These are phyloP conservation scores for Tenebrio molitor DNA, from an alignment of 1,140 invertebrate genomes.

Conservation along the genomic window DNA sequence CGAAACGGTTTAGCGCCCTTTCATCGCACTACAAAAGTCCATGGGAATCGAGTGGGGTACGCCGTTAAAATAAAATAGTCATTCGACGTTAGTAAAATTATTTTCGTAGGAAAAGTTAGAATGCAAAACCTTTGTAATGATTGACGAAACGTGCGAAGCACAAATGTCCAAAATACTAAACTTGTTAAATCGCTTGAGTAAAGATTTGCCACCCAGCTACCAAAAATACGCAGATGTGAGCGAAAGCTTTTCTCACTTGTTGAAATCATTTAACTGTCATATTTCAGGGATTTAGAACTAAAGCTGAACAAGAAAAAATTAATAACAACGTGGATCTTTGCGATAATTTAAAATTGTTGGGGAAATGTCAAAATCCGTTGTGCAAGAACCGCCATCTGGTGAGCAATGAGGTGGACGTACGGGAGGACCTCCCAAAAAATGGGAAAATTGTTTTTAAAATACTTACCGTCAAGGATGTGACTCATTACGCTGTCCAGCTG, in stretches of 20 bases:
- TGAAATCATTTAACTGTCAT: constrained; percentile 5
- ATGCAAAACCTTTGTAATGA: constrained; percentile 55
- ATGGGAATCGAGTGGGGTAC: constrained; percentile 49
- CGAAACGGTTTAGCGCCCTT: constrained; percentile 58
- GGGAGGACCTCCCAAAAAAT: constrained; percentile 52
- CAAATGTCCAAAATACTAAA: constrained; percentile 54
- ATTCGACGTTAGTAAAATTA: constrained; percentile 41
- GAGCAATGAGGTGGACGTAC: constrained; percentile 50
- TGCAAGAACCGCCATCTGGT: constrained; percentile 57
- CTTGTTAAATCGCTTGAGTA: constrained; percentile 52
- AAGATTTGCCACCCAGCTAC: constrained; percentile 49
- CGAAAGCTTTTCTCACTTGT: background rate
- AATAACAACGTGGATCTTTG: constrained; percentile 53
- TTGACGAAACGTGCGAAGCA: constrained; percentile 57
- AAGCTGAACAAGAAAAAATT: constrained; percentile 55
- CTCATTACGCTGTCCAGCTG: constrained; percentile 52
- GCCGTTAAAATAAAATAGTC: background rate
- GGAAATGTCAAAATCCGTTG: constrained; percentile 49
- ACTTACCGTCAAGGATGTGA: constrained; percentile 51
- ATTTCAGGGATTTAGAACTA: constrained; percentile 48
- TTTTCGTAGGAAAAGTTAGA: constrained; percentile 50
- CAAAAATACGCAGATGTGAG: constrained; percentile 48
- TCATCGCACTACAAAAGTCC: constrained; percentile 58
- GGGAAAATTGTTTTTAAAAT: constrained; percentile 61
- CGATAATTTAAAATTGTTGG: constrained; percentile 56